Conservation (phyloP, 2,113 vertebrate species). For the Lepus timidus region DNA sequence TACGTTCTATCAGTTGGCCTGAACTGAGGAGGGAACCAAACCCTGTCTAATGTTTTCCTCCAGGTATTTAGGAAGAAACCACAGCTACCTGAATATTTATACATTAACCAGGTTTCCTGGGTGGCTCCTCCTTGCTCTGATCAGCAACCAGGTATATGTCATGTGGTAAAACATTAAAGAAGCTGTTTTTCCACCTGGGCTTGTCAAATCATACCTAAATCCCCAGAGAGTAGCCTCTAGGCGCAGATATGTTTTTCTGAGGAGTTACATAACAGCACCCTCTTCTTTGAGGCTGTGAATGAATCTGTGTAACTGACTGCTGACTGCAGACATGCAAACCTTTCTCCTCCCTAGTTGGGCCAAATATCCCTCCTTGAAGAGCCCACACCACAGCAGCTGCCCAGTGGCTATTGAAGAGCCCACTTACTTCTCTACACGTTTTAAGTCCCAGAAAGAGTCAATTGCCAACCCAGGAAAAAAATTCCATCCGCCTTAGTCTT, state of each 20-base stretch:
- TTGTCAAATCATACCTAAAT: not conserved
- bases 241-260: not conserved
- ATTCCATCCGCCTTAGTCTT: not conserved
- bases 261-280: not conserved
- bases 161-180: not conserved
- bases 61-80: not conserved
- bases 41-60: conserved; percentile 10
- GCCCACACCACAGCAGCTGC: not conserved
- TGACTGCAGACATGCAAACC: not conserved
- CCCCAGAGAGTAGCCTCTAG: not conserved
- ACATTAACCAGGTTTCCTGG: not conserved
- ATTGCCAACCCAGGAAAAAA: not conserved
- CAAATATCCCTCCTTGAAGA: not conserved
- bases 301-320: not conserved
- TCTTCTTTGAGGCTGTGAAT: conserved; percentile 29
- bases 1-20: not conserved
- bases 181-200: not conserved
- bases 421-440: not conserved
- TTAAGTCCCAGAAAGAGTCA: not conserved
- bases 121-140: not conserved
- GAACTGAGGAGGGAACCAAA: not conserved
- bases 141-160: not conserved
- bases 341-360: not conserved
- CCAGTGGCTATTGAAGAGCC: not conserved
- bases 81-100: not conserved